Base-by-base conservation (phyloP, 2,888 invertebrate species). In the Leucania comma region DNA sequence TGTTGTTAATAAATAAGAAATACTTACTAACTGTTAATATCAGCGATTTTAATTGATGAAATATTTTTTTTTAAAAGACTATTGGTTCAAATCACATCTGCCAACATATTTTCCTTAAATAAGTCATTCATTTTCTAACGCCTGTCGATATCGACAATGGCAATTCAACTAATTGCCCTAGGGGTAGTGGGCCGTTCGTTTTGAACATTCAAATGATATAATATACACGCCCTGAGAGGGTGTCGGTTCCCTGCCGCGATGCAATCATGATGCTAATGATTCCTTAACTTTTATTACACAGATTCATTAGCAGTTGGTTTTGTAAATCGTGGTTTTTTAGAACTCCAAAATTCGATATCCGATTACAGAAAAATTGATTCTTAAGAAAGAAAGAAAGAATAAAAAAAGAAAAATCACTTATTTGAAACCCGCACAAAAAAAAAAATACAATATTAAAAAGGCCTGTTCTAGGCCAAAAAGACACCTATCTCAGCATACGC, bases 161-260 rank as follows among this genome's bases (percentile, higher is more conserved):
- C 57, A 57, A 35, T 57, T 35, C 26, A 10, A 24, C 53, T 65
- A 74, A 72, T 79, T 60, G 64, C 77, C 82, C 80, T 70, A 70
- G 81, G 72, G 88, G 79, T 78, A 79, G 81, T 87, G 88, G 91
- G 90, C 85, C 78, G 90, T 89, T 89, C 89, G 90, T 89, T 90
- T 87, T 87, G 88, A 86, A 86, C 88, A 87, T 87, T 89, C 87
- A 80, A 80, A 82, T 87, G 88, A 90, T 90, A 88, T 87, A 89
- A 79, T 81, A 56, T 50, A 67, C 73, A 86, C 86, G 81, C 86
- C 86, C 83, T 81, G 64, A 79, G 82, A 82, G 83, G 86, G 87
- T 78, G 88, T 57, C 63, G 82, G 75, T 70, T 66, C 81, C 86
- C 80, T 79, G 87, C 84, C 78, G 89, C 81, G 86, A 80, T 76